These are phyloP conservation scores for Drosophila kambysellisi DNA, from an alignment of 2,888 invertebrate species.

Conservation along the genomic window DNA sequence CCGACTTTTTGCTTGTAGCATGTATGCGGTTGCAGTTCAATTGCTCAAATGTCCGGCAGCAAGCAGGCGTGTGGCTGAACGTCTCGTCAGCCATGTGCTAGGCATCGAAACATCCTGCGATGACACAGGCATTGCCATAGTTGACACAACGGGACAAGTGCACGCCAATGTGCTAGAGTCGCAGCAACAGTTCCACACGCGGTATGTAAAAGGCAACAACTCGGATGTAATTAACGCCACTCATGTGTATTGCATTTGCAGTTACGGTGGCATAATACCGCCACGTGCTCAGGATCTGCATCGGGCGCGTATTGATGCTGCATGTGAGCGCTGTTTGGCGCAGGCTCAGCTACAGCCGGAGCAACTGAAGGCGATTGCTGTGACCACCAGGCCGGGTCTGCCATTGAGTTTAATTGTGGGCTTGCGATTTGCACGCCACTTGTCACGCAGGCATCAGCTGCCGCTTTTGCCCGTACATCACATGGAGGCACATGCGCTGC, in stretches of 20 bases:
- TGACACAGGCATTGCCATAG: constrained; percentile 97
- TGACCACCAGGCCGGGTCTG: constrained; percentile 94
- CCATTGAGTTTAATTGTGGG: constrained; percentile 91
- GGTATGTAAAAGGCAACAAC: constrained; percentile 85
- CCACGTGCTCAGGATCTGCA: constrained; percentile 93
- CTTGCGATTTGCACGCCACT: constrained; percentile 91
- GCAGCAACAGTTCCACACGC: constrained; percentile 91
- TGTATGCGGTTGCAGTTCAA: constrained; percentile 40
- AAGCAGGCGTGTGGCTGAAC: neutral
- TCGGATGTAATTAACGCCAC: neutral
- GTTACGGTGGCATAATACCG: constrained; percentile 93
- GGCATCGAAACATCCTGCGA: constrained; percentile 99
- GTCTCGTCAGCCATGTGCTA: constrained; percentile 86
- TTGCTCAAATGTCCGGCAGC: constrained; percentile 2
- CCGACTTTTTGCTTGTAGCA: constrained; percentile 31
- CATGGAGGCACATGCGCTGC: constrained; percentile 99
- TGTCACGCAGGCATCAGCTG: constrained; percentile 89
- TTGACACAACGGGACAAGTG: constrained; percentile 89
- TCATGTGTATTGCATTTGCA: constrained; percentile 30
- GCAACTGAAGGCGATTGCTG: constrained; percentile 94
- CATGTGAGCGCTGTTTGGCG: constrained; percentile 89
- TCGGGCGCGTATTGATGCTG: constrained; percentile 90
- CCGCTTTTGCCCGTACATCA: constrained; percentile 98
- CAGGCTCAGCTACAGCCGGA: constrained; percentile 87
- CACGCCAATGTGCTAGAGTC: constrained; percentile 93